Evolutionary conservation across 2,888 invertebrate genomes (phyloP).

Genomic region (Acrobasis repandana): DNA sequence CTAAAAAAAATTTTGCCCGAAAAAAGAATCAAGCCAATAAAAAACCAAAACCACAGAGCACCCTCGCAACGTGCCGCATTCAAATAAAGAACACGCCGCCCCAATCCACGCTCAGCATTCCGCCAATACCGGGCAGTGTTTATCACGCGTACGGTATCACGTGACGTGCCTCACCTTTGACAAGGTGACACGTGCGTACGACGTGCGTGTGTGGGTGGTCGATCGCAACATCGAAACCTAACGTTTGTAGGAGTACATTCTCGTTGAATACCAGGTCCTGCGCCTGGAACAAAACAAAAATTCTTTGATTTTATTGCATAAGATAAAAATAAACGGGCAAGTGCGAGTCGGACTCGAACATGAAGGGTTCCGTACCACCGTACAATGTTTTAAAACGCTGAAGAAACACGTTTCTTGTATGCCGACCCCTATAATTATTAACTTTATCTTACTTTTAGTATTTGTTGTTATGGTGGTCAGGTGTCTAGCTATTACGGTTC

Average conservation of each 20-base stretch:
- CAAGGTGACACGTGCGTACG: slow-evolving; percentile 97
- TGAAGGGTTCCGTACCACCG: too few species aligned
- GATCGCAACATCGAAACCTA: slow-evolving; percentile 98
- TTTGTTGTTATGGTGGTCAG: too few species aligned
- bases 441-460: too few species aligned
- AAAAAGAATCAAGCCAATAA: slow-evolving; percentile 12
- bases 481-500: too few species aligned
- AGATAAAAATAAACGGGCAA: too few species aligned
- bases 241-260: slow-evolving; percentile 97
- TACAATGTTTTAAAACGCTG: too few species aligned
- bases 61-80: slow-evolving; percentile 33
- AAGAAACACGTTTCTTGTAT: too few species aligned
- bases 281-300: slow-evolving; percentile 81
- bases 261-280: slow-evolving; percentile 98
- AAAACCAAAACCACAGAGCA: slow-evolving; percentile 29
- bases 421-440: too few species aligned
- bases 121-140: slow-evolving; percentile 3
- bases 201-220: slow-evolving; percentile 99
- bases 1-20: slow-evolving; percentile 7
- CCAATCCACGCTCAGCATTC: slow-evolving; percentile 22
- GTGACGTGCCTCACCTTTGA: slow-evolving; percentile 88
- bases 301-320: neutral
- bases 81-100: slow-evolving; percentile 33
- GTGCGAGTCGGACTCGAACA: too few species aligned
- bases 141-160: slow-evolving; percentile 33